Percentiles rank a stretch among this genome's conserved stretches.
Conservation (phyloP, 2,797 vertebrate species). For the Chelmon rostratus region DNA sequence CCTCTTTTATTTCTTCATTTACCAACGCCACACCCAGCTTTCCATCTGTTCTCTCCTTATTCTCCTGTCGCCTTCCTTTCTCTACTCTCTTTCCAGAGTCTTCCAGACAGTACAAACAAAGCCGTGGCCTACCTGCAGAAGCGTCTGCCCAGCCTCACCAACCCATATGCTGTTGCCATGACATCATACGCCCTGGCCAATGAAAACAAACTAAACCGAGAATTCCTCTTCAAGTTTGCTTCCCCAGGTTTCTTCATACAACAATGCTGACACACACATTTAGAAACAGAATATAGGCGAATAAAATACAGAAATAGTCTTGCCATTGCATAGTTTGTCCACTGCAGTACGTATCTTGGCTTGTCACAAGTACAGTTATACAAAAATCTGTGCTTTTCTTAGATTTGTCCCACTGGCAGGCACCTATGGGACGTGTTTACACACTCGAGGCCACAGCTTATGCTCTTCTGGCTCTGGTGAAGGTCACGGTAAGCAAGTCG, state of each 20-base stretch:
- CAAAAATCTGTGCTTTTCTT: not conserved
- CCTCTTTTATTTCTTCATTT: not conserved
- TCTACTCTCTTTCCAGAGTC: slow-evolving; percentile 67
- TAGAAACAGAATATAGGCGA: not conserved
- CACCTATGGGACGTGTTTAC: slow-evolving; percentile 67
- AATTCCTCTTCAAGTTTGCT: slow-evolving; percentile 62
- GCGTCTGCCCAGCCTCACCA: slow-evolving; percentile 74
- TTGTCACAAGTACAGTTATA: not conserved
- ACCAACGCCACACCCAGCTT: not conserved
- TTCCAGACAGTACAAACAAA: slow-evolving; percentile 74
- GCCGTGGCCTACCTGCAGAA: slow-evolving; percentile 78
- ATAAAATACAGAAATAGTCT: not conserved
- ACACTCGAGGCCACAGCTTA: slow-evolving; percentile 90
- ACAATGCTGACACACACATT: not conserved
- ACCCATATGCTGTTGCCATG: slow-evolving; percentile 89
- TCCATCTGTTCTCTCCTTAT: not conserved
- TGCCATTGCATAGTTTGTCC: not conserved
- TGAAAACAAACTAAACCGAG: slow-evolving; percentile 63
- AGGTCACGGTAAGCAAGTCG: slow-evolving; percentile 40
- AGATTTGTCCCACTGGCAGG: slow-evolving; percentile 82
- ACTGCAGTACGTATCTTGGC: not conserved
- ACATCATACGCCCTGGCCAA: slow-evolving; percentile 87
- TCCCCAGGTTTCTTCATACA: slow-evolving; percentile 74
- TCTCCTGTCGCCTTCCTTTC: not conserved
- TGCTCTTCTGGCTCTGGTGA: slow-evolving; percentile 86